Evolutionary conservation across 1,140 invertebrate genomes (phyloP).

Genomic region (Temnothorax nylanderi): DNA sequence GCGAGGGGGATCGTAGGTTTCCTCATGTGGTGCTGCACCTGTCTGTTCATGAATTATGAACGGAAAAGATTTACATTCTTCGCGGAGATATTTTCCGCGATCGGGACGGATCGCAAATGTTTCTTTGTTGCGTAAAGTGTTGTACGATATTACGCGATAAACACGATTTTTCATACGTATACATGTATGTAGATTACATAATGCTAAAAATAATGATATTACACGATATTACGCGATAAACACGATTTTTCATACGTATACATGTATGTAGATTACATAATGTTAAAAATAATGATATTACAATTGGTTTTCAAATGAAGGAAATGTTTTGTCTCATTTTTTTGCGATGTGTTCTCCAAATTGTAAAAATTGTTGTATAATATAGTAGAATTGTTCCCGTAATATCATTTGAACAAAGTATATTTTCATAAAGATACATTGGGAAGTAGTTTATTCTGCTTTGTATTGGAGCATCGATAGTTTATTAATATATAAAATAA

Average conservation of each 20-base stretch:
- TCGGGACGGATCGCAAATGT: neutral
- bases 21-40: neutral
- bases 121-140: neutral
- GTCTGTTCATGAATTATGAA: constrained; percentile 17
- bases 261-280: neutral
- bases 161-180: neutral
- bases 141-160: neutral
- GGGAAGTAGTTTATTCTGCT: neutral
- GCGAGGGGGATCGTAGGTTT: neutral
- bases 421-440: neutral
- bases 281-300: neutral
- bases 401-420: neutral
- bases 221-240: neutral
- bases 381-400: neutral
- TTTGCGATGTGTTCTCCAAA: neutral
- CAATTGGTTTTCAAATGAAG: neutral
- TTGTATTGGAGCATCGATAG: neutral
- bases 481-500: constrained; percentile 14
- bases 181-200: neutral
- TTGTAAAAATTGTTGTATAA: neutral
- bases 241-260: neutral
- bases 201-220: neutral
- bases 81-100: neutral
- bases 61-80: neutral
- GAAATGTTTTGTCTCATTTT: neutral